Percentiles rank a stretch among this genome's conserved stretches.
These are phyloP conservation scores for Pleuronectes platessa DNA, from an alignment of 2,113 vertebrate species.

Conservation along the genomic window DNA sequence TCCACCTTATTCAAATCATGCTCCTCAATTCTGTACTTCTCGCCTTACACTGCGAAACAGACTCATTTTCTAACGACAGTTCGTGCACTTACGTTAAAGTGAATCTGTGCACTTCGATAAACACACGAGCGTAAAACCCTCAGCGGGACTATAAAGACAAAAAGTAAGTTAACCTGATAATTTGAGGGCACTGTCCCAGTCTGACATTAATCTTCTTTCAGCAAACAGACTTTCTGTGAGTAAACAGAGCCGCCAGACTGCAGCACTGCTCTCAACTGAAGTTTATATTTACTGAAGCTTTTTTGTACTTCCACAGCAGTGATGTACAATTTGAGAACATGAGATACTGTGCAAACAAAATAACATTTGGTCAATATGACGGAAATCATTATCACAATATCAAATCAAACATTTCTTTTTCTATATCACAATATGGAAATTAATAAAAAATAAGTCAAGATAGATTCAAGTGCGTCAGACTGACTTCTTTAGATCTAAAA, in stretches of 20 bases:
- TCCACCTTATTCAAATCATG: no score
- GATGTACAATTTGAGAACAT: no score
- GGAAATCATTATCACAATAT: no score
- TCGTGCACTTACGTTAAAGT: neutral
- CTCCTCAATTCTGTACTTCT: neutral
- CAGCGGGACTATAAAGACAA: neutral
- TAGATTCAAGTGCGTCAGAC: no score
- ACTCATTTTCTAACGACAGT: neutral
- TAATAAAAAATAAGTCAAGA: neutral
- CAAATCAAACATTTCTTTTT: no score
- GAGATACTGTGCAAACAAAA: no score
- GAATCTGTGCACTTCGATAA: neutral
- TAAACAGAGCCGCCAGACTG: neutral
- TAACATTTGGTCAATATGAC: no score
- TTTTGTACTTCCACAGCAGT: no score
- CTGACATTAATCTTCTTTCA: neutral
- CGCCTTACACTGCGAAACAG: no score
- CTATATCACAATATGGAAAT: neutral
- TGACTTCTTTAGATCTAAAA: no score
- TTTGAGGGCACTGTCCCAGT: neutral
- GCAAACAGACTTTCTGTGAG: neutral
- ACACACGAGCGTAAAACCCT: neutral
- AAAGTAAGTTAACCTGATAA: neutral
- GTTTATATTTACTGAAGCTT: no score
- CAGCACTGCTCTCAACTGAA: neutral